Evolutionary conservation across 2,113 vertebrate species (phyloP), one percentile per base, ranked within the genome.

Genomic region (Loxodonta africana): DNA sequence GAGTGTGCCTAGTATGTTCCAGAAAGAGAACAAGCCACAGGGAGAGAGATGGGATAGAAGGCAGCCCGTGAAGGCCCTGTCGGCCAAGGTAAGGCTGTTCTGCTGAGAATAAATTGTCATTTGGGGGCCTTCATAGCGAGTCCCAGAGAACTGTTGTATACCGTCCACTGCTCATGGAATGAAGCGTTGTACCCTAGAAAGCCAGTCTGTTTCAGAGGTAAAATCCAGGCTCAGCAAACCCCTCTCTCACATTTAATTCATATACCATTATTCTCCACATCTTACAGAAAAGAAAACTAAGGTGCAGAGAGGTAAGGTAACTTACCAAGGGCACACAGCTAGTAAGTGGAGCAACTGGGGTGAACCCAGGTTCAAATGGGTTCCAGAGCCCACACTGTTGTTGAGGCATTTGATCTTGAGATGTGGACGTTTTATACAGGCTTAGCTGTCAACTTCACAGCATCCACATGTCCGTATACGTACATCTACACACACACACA

Each of bases 121-220:
- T 86, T 95, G 62, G 18, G 33, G 67, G n/a, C 46, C 80, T 8
- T 74, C 18, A 21, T 41, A 91, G 53, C 69, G 76, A 69, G 86
- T 88, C 80, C 53, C 67, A 46, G 33, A 82, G 60, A 84, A 51
- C 12, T 94, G 62, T 74, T 71, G 9, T 65, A 14, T 60, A 88
- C 25, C 17, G 2, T 63, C 63, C 20, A 0, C 85, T 7, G 28
- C 84, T 95, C 51, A 18, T 78, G 46, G 18, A 67, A 37, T 92
- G 62, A 92, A 69, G 78, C 48, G 28, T 46, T 26, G 11, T 46
- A 83, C 78, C 83, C 81, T 78, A 6, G 51, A 80, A 96, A 96
- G 37, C n/a, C 46, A 65, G 37, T 37, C 74, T 93, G 8, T 87
- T 90, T 81, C 48, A 78, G 51, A 37, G 37, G 37, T 37, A 37